Base-by-base conservation (phyloP, 2,888 invertebrate species). In the Caenorhabditis macrosperma region DNA sequence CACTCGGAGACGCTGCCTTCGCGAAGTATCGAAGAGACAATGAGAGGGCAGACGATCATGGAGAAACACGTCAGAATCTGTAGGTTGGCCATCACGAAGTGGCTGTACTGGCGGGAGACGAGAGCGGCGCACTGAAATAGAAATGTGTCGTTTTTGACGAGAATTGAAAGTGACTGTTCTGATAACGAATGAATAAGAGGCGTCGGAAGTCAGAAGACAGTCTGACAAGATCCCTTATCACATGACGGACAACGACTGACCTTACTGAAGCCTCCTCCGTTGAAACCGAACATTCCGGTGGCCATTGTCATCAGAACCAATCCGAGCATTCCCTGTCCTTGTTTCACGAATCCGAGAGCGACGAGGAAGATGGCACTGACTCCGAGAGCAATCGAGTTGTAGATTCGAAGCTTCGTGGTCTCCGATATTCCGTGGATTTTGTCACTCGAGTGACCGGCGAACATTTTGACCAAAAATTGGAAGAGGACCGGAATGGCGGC, bases 211-310 rank as follows among this genome's bases (percentile, higher is more conserved):
- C 44, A 44, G 17, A 44, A 44, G 44, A 44, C 17, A 6, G n/a
- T 44, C 17, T 17, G 44, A 44, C 5, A 17, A 5, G 2, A 38
- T 48, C 2, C 17, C 7, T 15, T 1, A 20, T 60, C n/a, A 44
- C 24, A 6, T 17, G 6, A 28, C 2, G 0, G 26, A 22, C 61
- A 10, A 28, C 35, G 3, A 20, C 41, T 46, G n/a, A 86, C 86
- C 82, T 90, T 79, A 17, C 59, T 79, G 52, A 79, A 79, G 15
- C 79, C 79, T 44, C 79, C 79, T 10, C 79, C 79, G 52, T 79
- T 79, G 79, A 90, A 90, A 20, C 90, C 90, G 66, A 90, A 88
- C 84, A 90, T 89, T 55, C 87, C 87, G 5, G 89, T 90, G 22
- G 90, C 86, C 24, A 87, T 68, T 30, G 88, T 86, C 66, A 90